Evolutionary conservation across 2,797 vertebrate genomes (phyloP), one percentile per base, ranked within the genome.

Genomic region (Glyptemys insculpta): DNA sequence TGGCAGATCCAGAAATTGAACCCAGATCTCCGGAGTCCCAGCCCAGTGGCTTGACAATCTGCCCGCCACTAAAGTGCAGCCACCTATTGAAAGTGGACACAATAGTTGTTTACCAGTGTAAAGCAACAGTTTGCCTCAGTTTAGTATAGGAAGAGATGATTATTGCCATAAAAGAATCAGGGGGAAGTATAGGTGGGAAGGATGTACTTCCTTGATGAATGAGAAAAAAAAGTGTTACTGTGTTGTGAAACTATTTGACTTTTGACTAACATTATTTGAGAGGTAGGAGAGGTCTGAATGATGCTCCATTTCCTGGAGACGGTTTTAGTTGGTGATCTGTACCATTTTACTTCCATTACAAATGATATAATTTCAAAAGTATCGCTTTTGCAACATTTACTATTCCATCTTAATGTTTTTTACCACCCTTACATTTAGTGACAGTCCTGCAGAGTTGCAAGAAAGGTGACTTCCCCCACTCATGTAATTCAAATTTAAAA

Each of bases 401-500:
- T n/a, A 12, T 37, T 47, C 80, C 37, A 62, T 41, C 57, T 27
- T 62, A 49, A 72, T 57, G 59, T 27, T 56, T 83, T 79, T 29
- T n/a, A 62, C 56, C 74, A 54, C 41, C 44, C 34, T 72, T 59
- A 41, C 1, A 18, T 23, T 52, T 79, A 53, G 27, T 31, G 21
- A 79, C 44, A 74, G 85, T 25, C 25, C 68, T 47, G 4, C 5
- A n/a, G 59, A 83, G 78, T 5, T 80, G n/a, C 57, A 79, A 29
- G 34, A 68, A 57, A 88, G 76, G 50, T 59, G 59, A 84, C 52
- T 19, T 59, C n/a, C 31, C 76, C 47, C 27, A 14, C 49, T 72
- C n/a, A 57, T 57, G 52, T 50, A 84, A 88, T 92, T 92, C 91
- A 92, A 80, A 84, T 80, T 44, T 86, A 0, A 25, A 56, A 87